These are phyloP conservation scores for Drosophila mulleri DNA, from an alignment of 2,888 invertebrate species.

Conservation along the genomic window DNA sequence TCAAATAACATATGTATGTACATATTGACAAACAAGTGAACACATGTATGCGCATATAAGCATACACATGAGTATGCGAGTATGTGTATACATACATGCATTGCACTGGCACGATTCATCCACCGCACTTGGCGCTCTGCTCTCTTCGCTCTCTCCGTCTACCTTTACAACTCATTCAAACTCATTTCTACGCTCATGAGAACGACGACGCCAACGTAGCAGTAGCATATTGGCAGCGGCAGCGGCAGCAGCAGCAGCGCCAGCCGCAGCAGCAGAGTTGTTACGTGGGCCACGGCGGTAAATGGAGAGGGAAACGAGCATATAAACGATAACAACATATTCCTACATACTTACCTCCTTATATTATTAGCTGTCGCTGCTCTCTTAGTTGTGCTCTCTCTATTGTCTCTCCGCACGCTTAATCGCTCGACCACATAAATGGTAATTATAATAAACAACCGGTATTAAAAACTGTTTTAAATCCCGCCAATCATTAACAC, in stretches of 20 bases:
- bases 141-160: slow-evolving; percentile 15
- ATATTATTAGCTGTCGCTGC: slow-evolving; percentile 19
- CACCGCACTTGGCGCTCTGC: slow-evolving; percentile 24
- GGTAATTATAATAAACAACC: slow-evolving; percentile 68
- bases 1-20: slow-evolving; percentile 77
- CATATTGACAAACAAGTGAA: slow-evolving; percentile 72
- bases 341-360: slow-evolving; percentile 13
- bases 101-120: slow-evolving; percentile 46
- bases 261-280: slow-evolving; percentile 25
- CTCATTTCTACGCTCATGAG: slow-evolving; percentile 70
- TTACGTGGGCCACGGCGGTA: slow-evolving; percentile 20
- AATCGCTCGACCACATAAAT: slow-evolving; percentile 51
- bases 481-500: slow-evolving; percentile 51
- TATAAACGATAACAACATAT: slow-evolving; percentile 40
- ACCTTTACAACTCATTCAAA: slow-evolving; percentile 65
- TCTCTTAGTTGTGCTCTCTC: slow-evolving; percentile 18
- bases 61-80: slow-evolving; percentile 25
- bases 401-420: slow-evolving; percentile 21
- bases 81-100: slow-evolving; percentile 36
- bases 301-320: slow-evolving; percentile 9
- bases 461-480: slow-evolving; percentile 69
- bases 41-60: slow-evolving; percentile 36
- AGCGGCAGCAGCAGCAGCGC: slow-evolving; percentile 17
- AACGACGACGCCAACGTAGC: slow-evolving; percentile 34
- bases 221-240: slow-evolving; percentile 54